Conservation (phyloP, 2,113 vertebrate species). For the Sakesphorus luctuosus region DNA sequence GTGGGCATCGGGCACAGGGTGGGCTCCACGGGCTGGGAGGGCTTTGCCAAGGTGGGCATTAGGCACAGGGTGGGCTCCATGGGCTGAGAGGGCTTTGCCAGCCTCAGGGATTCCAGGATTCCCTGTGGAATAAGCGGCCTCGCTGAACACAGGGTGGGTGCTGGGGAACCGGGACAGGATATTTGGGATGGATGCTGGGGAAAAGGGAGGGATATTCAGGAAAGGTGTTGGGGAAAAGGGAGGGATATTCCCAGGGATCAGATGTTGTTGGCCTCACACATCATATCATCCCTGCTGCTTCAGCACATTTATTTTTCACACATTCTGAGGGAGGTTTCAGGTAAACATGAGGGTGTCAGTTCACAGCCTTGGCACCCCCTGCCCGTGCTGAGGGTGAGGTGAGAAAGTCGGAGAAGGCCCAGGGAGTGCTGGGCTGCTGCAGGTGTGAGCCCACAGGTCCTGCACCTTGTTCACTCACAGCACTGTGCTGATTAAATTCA, state of each 20-base stretch:
- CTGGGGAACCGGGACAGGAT: background rate
- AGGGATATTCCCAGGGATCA: background rate
- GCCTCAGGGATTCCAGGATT: background rate
- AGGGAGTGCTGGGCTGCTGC: fast-evolving
- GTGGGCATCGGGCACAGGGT: too few relatives aligned
- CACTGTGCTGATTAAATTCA: background rate
- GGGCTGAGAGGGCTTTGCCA: background rate
- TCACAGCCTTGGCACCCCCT: background rate
- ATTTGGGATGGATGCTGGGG: background rate
- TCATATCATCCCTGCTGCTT: background rate
- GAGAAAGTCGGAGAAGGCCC: background rate
- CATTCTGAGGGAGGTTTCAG: background rate
- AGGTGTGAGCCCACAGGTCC: fast-evolving
- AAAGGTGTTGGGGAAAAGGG: background rate
- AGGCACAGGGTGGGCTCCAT: too few relatives aligned
- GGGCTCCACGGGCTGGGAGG: too few relatives aligned
- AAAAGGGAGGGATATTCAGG: background rate
- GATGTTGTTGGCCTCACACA: fast-evolving
- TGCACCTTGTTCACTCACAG: background rate
- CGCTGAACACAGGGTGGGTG: background rate
- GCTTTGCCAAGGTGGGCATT: too few relatives aligned
- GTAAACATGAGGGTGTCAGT: background rate
- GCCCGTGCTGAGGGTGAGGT: background rate
- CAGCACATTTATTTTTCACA: background rate
- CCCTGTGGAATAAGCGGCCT: background rate